These are phyloP conservation scores for Hermaeophaga mercurialis DNA, from an alignment of 2,888 invertebrate genomes.

Conservation along the genomic window DNA sequence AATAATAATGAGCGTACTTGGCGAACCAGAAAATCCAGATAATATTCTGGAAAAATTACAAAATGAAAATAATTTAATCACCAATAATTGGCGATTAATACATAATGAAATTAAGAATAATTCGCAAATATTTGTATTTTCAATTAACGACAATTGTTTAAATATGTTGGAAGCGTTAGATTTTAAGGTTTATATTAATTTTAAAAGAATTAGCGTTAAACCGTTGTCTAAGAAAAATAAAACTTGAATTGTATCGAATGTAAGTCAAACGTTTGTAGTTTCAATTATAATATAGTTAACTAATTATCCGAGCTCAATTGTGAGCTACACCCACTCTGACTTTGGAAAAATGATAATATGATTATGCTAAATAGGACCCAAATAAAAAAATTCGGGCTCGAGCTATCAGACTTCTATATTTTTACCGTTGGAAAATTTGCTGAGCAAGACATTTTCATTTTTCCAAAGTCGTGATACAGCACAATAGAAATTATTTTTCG, in stretches of 20 bases:
- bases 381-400: no score
- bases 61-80: slow-evolving; percentile 3
- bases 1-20: slow-evolving; percentile 11
- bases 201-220: slow-evolving; percentile 10
- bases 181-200: slow-evolving; percentile 4
- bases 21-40: slow-evolving; percentile 2
- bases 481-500: no score
- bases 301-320: no score
- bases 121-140: slow-evolving; percentile 10
- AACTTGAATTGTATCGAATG: background rate
- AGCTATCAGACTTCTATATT: no score
- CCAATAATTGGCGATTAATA: slow-evolving; percentile 15
- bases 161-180: background rate
- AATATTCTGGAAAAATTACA: slow-evolving; percentile 12
- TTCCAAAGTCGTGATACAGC: no score
- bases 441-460: no score
- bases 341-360: no score
- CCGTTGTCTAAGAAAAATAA: background rate
- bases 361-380: no score
- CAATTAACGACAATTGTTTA: slow-evolving; percentile 8
- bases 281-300: no score
- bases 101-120: slow-evolving; percentile 9
- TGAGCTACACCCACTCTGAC: no score
- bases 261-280: background rate
- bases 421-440: no score